These are phyloP conservation scores for Luffia ferchaultella DNA, from an alignment of 2,888 invertebrate genomes.

Conservation along the genomic window DNA sequence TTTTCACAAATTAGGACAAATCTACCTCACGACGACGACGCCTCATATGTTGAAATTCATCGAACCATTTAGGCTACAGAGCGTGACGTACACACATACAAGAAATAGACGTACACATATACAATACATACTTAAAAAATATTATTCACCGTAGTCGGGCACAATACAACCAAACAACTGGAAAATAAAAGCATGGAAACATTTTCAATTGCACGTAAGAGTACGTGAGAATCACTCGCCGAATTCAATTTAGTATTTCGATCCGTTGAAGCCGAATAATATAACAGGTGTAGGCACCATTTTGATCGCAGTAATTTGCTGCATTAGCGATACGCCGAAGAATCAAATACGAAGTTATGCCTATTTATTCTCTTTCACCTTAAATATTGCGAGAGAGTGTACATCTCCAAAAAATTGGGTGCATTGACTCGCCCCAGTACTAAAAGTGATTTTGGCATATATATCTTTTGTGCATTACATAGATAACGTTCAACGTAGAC, in stretches of 20 bases:
- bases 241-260: not conserved
- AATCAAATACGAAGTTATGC: not conserved
- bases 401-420: not conserved
- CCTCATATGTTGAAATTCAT: not conserved
- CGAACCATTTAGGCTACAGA: not conserved
- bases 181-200: not conserved
- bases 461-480: too few species aligned
- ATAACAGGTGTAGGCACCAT: too few species aligned
- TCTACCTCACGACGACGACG: not conserved
- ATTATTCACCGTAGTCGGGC: not conserved
- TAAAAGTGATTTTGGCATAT: not conserved
- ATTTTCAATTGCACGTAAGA: not conserved
- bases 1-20: not conserved
- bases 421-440: not conserved
- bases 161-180: not conserved
- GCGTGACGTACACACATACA: not conserved
- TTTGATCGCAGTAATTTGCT: too few species aligned
- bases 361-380: not conserved
- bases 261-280: not conserved
- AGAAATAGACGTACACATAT: too few species aligned
- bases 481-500: too few species aligned
- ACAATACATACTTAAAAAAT: not conserved
- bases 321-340: not conserved
- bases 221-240: not conserved
- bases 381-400: not conserved